phyloP scores from a whole-genome alignment of 1,140 invertebrate species.

The Zaprionus gabonicus region DNA sequence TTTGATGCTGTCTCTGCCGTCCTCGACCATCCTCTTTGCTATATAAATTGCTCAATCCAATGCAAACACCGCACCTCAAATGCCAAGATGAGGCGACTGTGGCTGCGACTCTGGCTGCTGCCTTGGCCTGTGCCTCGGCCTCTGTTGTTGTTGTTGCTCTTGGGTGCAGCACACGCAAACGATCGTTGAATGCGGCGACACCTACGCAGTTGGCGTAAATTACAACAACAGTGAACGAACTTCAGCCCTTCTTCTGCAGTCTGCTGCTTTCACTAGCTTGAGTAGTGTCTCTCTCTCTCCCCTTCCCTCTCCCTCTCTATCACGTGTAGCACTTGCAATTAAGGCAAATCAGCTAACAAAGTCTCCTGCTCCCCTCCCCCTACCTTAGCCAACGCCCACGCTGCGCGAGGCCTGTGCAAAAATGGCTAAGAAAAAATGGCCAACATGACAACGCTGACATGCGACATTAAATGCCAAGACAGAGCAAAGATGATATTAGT shows the following conservation, averaged over 20 bases:
- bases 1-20: not conserved
- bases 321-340: constrained; percentile 58
- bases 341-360: constrained; percentile 63
- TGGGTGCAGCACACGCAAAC: constrained; percentile 58
- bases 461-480: constrained; percentile 72
- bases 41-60: constrained; percentile 75
- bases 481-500: constrained; percentile 1
- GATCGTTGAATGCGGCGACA: constrained; percentile 27
- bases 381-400: constrained; percentile 56
- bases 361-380: not conserved
- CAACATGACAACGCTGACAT: constrained; percentile 80
- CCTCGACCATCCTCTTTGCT: constrained; percentile 23
- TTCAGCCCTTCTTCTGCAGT: not conserved
- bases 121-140: constrained; percentile 11
- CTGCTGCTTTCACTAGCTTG: constrained; percentile 18
- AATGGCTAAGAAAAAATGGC: constrained; percentile 59
- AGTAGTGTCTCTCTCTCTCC: not conserved
- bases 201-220: constrained; percentile 43
- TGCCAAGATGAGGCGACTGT: constrained; percentile 31
- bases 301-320: not conserved
- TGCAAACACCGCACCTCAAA: constrained; percentile 73
- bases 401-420: constrained; percentile 11
- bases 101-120: not conserved
- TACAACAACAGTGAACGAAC: constrained; percentile 5
- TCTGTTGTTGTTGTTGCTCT: constrained; percentile 6